Percentiles rank a stretch among this genome's conserved stretches.
These are phyloP conservation scores for Strigops habroptila DNA, from an alignment of 2,113 vertebrate species.

Conservation along the genomic window DNA sequence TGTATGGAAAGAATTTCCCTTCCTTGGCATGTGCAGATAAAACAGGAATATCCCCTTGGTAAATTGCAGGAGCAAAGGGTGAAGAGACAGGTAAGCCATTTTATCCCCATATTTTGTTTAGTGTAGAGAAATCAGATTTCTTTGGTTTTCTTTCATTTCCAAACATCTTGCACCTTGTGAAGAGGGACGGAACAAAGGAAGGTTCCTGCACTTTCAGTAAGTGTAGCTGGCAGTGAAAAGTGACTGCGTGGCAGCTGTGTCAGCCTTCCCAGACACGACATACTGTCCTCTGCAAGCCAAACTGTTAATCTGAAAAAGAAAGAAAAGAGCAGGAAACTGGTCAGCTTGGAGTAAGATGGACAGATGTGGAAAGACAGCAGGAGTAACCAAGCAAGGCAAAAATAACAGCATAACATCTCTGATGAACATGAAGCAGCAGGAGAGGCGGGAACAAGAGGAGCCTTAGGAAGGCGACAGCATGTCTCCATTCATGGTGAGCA, in stretches of 20 bases:
- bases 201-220: conserved; percentile 74
- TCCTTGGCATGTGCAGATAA: not conserved
- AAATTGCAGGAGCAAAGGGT: conserved; percentile 18
- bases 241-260: conserved; percentile 82
- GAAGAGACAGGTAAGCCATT: conserved; percentile 20
- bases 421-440: not conserved
- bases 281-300: conserved; percentile 92
- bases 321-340: not conserved
- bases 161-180: not conserved
- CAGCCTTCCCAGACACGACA: conserved; percentile 75
- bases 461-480: not conserved
- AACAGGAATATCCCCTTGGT: not conserved
- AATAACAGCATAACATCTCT: not conserved
- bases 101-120: not conserved
- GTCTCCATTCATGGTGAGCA: not conserved
- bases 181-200: not conserved
- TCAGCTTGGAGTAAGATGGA: not conserved
- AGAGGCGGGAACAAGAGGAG: accelerated
- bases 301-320: conserved; percentile 84
- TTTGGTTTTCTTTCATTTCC: not conserved
- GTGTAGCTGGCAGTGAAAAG: conserved; percentile 89
- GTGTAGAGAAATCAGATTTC: not conserved
- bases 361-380: not conserved
- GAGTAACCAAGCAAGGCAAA: not conserved
- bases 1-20: not conserved